Evolutionary conservation across 2,113 vertebrate genomes (phyloP).

Genomic region (Cyphomyrus plagiostoma): DNA sequence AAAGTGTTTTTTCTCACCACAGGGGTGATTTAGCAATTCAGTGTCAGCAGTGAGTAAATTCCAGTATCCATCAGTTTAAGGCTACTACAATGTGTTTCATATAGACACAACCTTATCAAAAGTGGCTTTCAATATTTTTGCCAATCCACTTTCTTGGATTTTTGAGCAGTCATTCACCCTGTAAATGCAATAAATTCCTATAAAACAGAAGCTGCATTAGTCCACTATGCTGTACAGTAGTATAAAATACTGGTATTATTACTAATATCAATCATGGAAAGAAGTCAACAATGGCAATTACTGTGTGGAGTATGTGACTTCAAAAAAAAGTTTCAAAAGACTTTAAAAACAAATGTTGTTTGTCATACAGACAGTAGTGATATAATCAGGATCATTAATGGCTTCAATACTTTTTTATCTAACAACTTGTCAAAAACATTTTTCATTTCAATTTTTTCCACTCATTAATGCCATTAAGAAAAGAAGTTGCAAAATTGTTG

Average conservation of each 20-base stretch:
- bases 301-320: background rate
- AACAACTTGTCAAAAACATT: background rate
- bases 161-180: background rate
- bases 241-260: background rate
- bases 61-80: background rate
- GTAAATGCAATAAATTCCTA: background rate
- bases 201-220: background rate
- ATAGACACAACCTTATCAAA: background rate
- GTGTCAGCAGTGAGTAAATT: background rate
- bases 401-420: background rate
- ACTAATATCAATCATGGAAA: background rate
- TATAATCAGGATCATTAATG: background rate
- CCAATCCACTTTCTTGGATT: background rate
- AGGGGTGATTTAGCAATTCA: background rate
- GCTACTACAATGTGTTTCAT: background rate
- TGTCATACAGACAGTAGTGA: background rate
- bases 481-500: background rate
- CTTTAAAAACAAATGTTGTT: background rate
- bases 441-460: background rate
- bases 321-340: background rate
- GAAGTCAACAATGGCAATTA: background rate
- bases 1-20: background rate
- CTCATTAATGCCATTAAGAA: background rate
- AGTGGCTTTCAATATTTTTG: background rate
- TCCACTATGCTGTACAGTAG: background rate